Base-by-base conservation (phyloP, 2,113 vertebrate species). In the Trachemys scripta region DNA sequence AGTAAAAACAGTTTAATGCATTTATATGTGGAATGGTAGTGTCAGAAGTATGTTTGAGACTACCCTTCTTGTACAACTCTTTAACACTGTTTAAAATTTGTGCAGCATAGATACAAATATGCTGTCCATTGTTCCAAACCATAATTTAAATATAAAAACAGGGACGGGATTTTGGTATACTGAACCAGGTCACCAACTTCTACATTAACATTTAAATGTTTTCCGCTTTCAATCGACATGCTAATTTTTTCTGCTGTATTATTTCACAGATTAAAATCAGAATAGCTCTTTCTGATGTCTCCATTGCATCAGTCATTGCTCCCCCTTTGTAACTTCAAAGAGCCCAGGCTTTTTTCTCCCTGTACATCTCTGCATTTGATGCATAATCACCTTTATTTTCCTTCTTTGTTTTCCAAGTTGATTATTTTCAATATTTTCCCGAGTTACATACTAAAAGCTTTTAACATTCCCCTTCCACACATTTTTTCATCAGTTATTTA, bases 381-480 rank as follows among this genome's bases (percentile, higher is more conserved):
- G 6, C 19, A 88, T 50, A 94, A 95, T 80, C 51, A 72, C 14
- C 86, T 85, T 35, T 90, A 53, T 56, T 51, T 49, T 62, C 5
- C 31, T 88, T 62, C 27, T 92, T 88, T 85, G 82, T 72, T 80
- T 89, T 79, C 72, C 57, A 50, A 51, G 65, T 56, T 78, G 84
- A 56, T 84, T 89, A 84, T 75, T 94, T 93, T 92, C n/a, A 49
- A 88, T 91, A 92, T n/a, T 5, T 82, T 72, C 83, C 90, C 82
- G 50, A 80, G 59, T 35, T 87, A n/a, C 16, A 91, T 87, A 81
- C 65, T 12, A 65, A 10, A 31, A n/a, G 13, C 13, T 69, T 93
- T 78, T 65, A 69, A 31, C 81, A 88, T 27, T 78, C 72, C 81
- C 79, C 88, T 76, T n/a, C 22, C n/a, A 31, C 2, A 76, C 14